These are phyloP conservation scores for Lumbricus terrestris DNA, from an alignment of 2,888 invertebrate genomes.

Conservation along the genomic window DNA sequence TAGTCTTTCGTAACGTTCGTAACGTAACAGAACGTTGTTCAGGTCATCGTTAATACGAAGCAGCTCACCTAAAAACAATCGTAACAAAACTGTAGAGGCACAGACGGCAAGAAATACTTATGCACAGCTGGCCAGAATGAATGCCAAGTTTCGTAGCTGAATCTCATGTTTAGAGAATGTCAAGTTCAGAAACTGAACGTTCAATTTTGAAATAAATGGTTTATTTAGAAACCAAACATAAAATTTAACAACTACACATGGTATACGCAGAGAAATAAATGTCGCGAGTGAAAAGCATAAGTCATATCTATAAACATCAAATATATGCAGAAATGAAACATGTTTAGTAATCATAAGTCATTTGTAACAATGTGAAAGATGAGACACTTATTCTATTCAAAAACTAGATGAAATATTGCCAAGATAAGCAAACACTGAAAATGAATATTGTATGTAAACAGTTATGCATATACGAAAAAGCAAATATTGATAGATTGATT, in stretches of 20 bases:
- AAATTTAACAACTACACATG: background rate
- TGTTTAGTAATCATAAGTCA: too few species aligned
- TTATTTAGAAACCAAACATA: background rate
- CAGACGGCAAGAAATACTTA: background rate
- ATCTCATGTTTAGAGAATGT: background rate
- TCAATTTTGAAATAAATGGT: background rate
- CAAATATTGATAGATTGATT: too few species aligned
- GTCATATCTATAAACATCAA: too few species aligned
- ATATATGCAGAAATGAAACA: too few species aligned
- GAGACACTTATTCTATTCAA: too few species aligned
- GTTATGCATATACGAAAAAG: background rate
- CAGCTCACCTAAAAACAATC: slow-evolving; percentile 72
- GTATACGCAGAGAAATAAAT: too few species aligned
- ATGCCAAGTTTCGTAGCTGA: background rate
- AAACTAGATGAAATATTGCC: too few species aligned
- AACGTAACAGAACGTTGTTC: slow-evolving; percentile 88
- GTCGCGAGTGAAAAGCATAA: too few species aligned
- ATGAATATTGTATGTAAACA: too few species aligned
- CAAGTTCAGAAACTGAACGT: background rate
- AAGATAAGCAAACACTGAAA: too few species aligned
- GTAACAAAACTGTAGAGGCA: background rate
- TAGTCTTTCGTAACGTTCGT: slow-evolving; percentile 60
- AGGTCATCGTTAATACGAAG: slow-evolving; percentile 91
- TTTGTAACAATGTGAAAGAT: too few species aligned
- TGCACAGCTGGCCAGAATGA: background rate